Base-by-base conservation (phyloP, 2,797 vertebrate species). In the Naso thynnoides region DNA sequence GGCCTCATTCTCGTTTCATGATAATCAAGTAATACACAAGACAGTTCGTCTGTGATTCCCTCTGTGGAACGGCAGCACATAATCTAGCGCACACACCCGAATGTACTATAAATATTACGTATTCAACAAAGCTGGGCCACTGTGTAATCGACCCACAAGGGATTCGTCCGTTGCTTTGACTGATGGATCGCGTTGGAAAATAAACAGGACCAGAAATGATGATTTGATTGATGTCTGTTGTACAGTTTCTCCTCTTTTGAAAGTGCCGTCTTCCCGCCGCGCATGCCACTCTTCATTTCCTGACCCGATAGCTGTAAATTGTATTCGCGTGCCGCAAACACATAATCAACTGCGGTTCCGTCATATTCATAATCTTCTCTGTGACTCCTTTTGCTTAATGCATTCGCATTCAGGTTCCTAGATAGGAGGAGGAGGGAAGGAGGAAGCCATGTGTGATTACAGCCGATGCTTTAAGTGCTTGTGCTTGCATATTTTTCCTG, bases 281-380 rank as follows among this genome's bases (percentile, higher is more conserved):
- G 74, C 78, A 79, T 24, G 83, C 79, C 88, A 78, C 85, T 87
- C 87, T 81, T 89, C 83, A 90, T 88, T 87, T 84, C 79, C 76
- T 78, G 86, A 81, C 83, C 81, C 81, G 86, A 90, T 89, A 85
- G 88, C 87, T 89, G 91, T 86, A 88, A 91, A 92, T 89, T 90
- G 88, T 89, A 89, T 91, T 89, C 27, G 63, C 45, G 60, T 42
- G 18, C 76, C 8, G 69, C 88, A 91, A 90, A 89, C 76, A 85
- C 87, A 92, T 87, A 92, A 92, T 93, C 89, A 90, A 90, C 86
- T 77, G 83, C 70, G 71, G 85, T 76, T 68, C 85, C 86, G 91
- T 88, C 79, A 86, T 91, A 87, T 89, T 91, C 86, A 88, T 91
- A 91, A 91, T 91, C 86, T 90, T 89, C 78, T 80, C 83, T 44